These are phyloP conservation scores for Caenorhabditis sp. DNA, from an alignment of 2,888 invertebrate genomes.

Conservation along the genomic window DNA sequence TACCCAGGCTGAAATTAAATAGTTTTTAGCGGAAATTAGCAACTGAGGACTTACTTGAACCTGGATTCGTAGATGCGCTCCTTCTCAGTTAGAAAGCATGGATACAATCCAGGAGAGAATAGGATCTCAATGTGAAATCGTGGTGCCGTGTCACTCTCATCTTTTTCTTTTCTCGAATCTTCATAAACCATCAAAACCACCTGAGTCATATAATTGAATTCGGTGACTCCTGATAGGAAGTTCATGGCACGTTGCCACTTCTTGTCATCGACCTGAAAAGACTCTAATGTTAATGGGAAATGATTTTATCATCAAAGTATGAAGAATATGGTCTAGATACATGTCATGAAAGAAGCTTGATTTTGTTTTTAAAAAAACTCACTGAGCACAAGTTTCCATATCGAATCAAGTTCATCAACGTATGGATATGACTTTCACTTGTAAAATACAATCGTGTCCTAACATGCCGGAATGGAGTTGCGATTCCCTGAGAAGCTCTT, in stretches of 20 bases:
- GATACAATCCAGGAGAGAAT: constrained; percentile 93
- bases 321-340: too few relatives aligned
- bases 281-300: too few relatives aligned
- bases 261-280: constrained; percentile 89
- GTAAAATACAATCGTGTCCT: constrained; percentile 99
- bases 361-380: constrained; percentile 37
- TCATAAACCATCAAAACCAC: constrained; percentile 99
- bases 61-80: constrained; percentile 86
- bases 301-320: too few relatives aligned
- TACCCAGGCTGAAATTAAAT: constrained; percentile 26
- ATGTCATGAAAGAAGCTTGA: too few relatives aligned
- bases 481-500: constrained; percentile 90
- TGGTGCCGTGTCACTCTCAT: constrained; percentile 77
- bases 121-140: constrained; percentile 98
- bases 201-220: constrained; percentile 99
- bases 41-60: constrained; percentile 89
- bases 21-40: background rate
- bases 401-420: constrained; percentile 94
- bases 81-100: constrained; percentile 83
- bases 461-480: constrained; percentile 97
- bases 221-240: constrained; percentile 97
- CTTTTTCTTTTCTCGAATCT: constrained; percentile 92
- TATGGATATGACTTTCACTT: constrained; percentile 99
- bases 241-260: constrained; percentile 99
- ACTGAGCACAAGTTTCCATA: constrained; percentile 81